Evolutionary conservation across 2,113 vertebrate species (phyloP).

Genomic region (Tragulus kanchil): DNA sequence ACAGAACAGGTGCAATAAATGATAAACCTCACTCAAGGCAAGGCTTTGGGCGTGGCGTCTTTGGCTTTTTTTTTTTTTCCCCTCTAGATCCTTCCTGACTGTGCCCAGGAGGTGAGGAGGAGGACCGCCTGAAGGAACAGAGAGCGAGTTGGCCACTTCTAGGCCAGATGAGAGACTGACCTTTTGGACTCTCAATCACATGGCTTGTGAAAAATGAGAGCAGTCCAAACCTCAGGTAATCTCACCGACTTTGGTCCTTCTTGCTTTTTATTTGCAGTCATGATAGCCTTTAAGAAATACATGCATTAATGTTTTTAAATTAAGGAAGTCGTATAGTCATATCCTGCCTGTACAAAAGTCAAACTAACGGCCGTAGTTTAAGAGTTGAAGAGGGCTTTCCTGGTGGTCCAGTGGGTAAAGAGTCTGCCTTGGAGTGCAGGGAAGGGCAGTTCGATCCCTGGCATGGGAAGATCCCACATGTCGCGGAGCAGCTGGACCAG

Average conservation of each 20-base stretch:
- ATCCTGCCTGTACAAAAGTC: background rate
- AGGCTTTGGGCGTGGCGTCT: background rate
- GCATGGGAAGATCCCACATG: too few relatives aligned
- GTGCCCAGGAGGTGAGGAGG: background rate
- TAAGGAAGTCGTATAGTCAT: background rate
- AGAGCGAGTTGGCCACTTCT: background rate
- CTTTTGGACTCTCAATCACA: background rate
- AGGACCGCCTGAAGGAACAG: background rate
- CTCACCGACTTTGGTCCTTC: background rate
- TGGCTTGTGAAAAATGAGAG: background rate
- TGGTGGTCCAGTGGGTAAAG: background rate
- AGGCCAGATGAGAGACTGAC: background rate
- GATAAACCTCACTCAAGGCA: background rate
- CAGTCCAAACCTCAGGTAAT: background rate
- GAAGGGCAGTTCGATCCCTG: too few relatives aligned
- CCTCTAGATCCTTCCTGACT: background rate
- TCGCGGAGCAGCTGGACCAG: too few relatives aligned
- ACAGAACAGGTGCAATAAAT: background rate
- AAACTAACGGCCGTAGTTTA: background rate
- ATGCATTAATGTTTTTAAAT: background rate
- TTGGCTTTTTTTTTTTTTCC: background rate
- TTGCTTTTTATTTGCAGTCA: background rate
- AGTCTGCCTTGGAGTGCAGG: too few relatives aligned
- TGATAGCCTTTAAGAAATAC: background rate
- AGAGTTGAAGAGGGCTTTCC: background rate